These are phyloP conservation scores for Chloropsis cyanopogon DNA, from an alignment of 2,113 vertebrate species.

Conservation along the genomic window DNA sequence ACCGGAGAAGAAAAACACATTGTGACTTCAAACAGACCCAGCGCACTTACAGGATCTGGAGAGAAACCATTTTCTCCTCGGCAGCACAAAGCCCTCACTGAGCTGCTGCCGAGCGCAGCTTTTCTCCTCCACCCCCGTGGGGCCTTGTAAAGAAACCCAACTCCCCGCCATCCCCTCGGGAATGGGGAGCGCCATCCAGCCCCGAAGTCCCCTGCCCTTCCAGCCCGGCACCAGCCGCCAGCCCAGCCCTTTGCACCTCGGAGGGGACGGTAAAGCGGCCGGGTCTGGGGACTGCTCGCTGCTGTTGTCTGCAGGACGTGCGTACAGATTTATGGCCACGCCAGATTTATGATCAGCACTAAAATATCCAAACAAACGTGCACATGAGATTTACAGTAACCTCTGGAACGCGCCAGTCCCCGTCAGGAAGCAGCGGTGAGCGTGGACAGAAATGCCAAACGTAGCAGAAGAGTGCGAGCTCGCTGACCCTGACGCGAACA, in stretches of 20 bases:
- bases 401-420: neutral
- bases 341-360: conserved; percentile 54
- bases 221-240: fast-evolving
- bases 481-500: neutral
- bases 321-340: neutral
- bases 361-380: neutral
- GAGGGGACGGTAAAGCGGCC: neutral
- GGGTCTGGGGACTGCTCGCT: neutral
- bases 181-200: neutral
- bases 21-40: conserved; percentile 67
- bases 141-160: conserved; percentile 49
- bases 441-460: neutral
- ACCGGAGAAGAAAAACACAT: conserved; percentile 70
- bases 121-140: conserved; percentile 24
- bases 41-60: conserved; percentile 59
- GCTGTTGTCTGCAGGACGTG: neutral
- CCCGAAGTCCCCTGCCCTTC: neutral
- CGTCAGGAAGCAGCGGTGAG: neutral
- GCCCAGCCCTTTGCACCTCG: fast-evolving
- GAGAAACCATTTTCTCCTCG: conserved; percentile 69
- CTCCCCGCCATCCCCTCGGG: neutral
- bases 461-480: neutral
- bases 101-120: conserved; percentile 28
- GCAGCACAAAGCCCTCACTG: conserved; percentile 68
- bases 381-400: conserved; percentile 8